phyloP scores from a whole-genome alignment of 2,888 invertebrate genomes.

The Sminthurides aquaticus region DNA sequence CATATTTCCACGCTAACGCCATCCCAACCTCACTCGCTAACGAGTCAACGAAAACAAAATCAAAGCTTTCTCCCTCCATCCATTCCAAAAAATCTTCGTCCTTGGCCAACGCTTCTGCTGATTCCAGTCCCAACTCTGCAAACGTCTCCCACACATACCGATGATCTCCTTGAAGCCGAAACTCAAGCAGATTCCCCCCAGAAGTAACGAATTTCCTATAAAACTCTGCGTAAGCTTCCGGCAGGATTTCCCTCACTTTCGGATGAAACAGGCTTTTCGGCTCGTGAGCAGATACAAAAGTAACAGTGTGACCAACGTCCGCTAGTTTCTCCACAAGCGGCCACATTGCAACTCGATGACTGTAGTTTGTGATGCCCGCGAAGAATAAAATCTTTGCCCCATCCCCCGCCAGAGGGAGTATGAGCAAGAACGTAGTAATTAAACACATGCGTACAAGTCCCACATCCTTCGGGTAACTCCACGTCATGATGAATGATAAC shows the following conservation, averaged over 20 bases:
- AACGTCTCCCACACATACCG: not conserved
- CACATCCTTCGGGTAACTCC: too few species aligned
- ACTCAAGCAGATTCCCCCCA: not conserved
- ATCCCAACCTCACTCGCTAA: not conserved
- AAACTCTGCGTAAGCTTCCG: slow-evolving; percentile 8
- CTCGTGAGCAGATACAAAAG: slow-evolving; percentile 26
- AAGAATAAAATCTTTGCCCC: slow-evolving; percentile 26
- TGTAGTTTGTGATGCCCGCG: slow-evolving; percentile 20
- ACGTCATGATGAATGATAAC: too few species aligned
- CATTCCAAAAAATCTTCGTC: not conserved
- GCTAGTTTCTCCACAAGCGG: slow-evolving; percentile 30
- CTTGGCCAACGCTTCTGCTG: not conserved
- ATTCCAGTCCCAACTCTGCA: not conserved
- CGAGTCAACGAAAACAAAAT: not conserved
- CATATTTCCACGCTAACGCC: slow-evolving; percentile 21
- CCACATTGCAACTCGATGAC: slow-evolving; percentile 28
- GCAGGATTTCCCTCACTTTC: slow-evolving; percentile 26
- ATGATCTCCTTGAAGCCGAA: not conserved
- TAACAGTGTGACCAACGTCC: slow-evolving; percentile 31
- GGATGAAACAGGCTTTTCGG: slow-evolving; percentile 22
- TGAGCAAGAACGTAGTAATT: not conserved
- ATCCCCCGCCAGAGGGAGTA: not conserved
- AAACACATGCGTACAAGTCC: too few species aligned
- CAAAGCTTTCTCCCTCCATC: not conserved
- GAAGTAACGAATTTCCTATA: not conserved